Percentiles rank a stretch among this genome's conserved stretches.
These are phyloP conservation scores for Dromiciops gliroides DNA, from an alignment of 2,113 vertebrate species.

Conservation along the genomic window DNA sequence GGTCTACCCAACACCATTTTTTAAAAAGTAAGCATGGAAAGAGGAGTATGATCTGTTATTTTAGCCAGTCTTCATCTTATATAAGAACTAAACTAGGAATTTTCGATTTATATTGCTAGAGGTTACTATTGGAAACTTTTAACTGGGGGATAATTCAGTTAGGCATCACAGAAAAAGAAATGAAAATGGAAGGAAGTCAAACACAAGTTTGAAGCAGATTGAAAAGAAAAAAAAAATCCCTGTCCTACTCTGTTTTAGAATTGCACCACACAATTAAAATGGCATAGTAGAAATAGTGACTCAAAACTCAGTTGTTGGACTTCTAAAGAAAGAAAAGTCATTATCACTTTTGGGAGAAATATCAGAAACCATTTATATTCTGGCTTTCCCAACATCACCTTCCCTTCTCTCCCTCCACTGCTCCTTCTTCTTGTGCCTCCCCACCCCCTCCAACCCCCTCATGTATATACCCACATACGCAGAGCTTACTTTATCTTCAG, in stretches of 20 bases:
- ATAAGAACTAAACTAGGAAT: conserved; percentile 73
- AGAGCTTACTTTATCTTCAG: conserved; percentile 63
- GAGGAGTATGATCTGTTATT: conserved; percentile 63
- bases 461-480: background rate
- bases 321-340: conserved; percentile 28
- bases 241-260: conserved; percentile 62
- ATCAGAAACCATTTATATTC: conserved; percentile 48
- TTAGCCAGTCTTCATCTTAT: conserved; percentile 70
- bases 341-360: conserved; percentile 55
- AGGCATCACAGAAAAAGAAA: conserved; percentile 53
- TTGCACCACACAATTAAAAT: conserved; percentile 64
- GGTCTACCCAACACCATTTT: conserved; percentile 51
- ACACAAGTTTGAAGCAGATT: conserved; percentile 63
- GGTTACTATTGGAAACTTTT: conserved; percentile 71
- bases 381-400: conserved; percentile 20
- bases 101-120: conserved; percentile 73
- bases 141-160: conserved; percentile 61
- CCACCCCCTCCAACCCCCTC: background rate
- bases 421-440: conserved; percentile 8
- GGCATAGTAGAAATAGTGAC: conserved; percentile 48
- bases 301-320: conserved; percentile 63
- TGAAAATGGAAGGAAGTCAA: conserved; percentile 66
- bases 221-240: conserved; percentile 59
- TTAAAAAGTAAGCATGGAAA: conserved; percentile 61
- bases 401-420: conserved; percentile 39